These are phyloP conservation scores for Thaumetopoea pityocampa DNA, from an alignment of 1,140 invertebrate genomes.

Conservation along the genomic window DNA sequence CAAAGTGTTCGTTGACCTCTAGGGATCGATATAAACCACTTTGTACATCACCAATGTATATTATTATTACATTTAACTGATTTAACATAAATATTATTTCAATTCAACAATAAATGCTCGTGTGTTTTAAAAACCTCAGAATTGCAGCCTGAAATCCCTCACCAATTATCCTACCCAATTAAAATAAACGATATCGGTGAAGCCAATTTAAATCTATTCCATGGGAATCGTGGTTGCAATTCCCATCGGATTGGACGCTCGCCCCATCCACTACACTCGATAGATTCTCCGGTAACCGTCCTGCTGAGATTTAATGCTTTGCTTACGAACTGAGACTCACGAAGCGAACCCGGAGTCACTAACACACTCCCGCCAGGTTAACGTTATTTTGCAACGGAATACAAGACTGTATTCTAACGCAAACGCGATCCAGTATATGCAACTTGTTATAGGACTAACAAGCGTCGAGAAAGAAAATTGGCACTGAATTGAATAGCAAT, in stretches of 20 bases:
- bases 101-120: too few relatives aligned
- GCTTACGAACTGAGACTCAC: constrained; percentile 34
- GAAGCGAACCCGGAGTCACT: constrained; percentile 26
- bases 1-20: too few relatives aligned
- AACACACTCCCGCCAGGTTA: constrained; percentile 22
- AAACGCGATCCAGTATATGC: constrained; percentile 17
- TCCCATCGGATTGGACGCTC: constrained; percentile 42
- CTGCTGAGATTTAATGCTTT: constrained; percentile 54
- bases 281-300: constrained; percentile 43
- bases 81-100: too few relatives aligned
- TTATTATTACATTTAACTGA: too few relatives aligned
- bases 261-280: constrained; percentile 30
- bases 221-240: constrained; percentile 40
- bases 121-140: too few relatives aligned
- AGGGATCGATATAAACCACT: too few relatives aligned
- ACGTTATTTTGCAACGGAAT: constrained; percentile 20
- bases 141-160: constrained; percentile 7
- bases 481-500: constrained; percentile 30
- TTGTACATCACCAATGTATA: too few relatives aligned
- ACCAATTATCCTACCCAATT: constrained; percentile 20
- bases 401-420: constrained; percentile 14
- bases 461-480: constrained; percentile 33
- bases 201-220: constrained; percentile 37
- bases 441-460: constrained; percentile 21
- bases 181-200: constrained; percentile 27